phyloP scores from a whole-genome alignment of 2,888 invertebrate genomes.

The Pseudoips prasinana region DNA sequence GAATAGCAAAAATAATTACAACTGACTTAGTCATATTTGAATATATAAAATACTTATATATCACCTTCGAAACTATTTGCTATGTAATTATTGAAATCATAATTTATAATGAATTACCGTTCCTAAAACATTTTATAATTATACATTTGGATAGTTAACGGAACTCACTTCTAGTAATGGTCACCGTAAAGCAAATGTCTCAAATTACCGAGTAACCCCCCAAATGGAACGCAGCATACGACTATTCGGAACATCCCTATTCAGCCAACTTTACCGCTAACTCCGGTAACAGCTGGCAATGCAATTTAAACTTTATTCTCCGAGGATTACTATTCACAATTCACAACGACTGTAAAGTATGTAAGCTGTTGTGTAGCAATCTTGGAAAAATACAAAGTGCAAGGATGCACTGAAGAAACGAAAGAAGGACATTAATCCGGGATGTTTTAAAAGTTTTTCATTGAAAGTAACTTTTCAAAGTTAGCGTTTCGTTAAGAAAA shows the following conservation, averaged over 20 bases:
- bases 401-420: conserved; percentile 51
- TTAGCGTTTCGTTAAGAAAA: conserved; percentile 10
- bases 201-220: conserved; percentile 1
- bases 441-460: conserved; percentile 43
- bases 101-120: too few species aligned
- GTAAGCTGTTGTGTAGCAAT: conserved; percentile 43
- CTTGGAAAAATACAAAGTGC: conserved; percentile 65
- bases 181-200: neutral
- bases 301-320: conserved; percentile 57
- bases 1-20: too few species aligned
- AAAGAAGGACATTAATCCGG: conserved; percentile 46
- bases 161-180: too few species aligned
- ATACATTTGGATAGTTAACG: too few species aligned
- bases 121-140: too few species aligned
- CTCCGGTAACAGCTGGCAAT: conserved; percentile 30
- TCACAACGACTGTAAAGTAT: conserved; percentile 26
- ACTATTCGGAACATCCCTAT: conserved; percentile 24
- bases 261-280: conserved; percentile 39
- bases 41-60: too few species aligned
- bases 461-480: conserved; percentile 26
- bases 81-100: too few species aligned
- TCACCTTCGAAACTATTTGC: too few species aligned
- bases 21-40: too few species aligned
- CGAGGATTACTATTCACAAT: conserved; percentile 39
- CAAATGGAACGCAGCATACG: neutral